Conservation (phyloP, 1,140 invertebrate genomes). For the Nasonia longicornis region DNA sequence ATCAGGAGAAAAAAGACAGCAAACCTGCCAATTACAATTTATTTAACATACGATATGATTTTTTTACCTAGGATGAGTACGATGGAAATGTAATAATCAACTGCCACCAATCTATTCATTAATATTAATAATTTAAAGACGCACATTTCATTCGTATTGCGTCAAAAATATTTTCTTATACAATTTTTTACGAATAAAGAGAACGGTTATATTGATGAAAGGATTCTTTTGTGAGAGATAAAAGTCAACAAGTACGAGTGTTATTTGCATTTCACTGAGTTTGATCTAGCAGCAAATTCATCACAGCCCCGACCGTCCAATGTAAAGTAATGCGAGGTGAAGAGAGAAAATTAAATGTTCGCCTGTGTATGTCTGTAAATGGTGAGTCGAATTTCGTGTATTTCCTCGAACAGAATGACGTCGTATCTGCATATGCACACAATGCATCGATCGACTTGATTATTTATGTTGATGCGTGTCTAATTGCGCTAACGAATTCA, state of each 20-base stretch:
- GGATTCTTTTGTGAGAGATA: background rate
- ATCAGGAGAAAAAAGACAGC: background rate
- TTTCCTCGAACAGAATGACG: background rate
- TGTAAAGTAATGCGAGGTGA: constrained; percentile 19
- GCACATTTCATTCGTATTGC: constrained; percentile 12
- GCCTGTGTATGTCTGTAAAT: constrained; percentile 4
- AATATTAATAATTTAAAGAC: constrained; percentile 30
- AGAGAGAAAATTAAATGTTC: background rate
- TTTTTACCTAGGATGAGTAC: background rate
- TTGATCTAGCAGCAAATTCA: constrained; percentile 3
- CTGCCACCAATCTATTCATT: constrained; percentile 30
- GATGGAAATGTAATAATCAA: constrained; percentile 14
- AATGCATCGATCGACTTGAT: background rate
- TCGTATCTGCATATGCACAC: background rate
- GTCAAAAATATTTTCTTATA: background rate
- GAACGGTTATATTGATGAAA: background rate
- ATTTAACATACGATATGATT: background rate
- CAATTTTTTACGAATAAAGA: background rate
- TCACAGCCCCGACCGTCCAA: background rate
- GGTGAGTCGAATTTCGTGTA: background rate
- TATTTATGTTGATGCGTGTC: constrained; percentile 16
- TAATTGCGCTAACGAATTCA: background rate
- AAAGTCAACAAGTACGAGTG: background rate
- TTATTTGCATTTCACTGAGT: background rate
- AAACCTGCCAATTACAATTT: background rate